Conservation (phyloP, 1,140 invertebrate genomes). For the Bombus huntii region DNA sequence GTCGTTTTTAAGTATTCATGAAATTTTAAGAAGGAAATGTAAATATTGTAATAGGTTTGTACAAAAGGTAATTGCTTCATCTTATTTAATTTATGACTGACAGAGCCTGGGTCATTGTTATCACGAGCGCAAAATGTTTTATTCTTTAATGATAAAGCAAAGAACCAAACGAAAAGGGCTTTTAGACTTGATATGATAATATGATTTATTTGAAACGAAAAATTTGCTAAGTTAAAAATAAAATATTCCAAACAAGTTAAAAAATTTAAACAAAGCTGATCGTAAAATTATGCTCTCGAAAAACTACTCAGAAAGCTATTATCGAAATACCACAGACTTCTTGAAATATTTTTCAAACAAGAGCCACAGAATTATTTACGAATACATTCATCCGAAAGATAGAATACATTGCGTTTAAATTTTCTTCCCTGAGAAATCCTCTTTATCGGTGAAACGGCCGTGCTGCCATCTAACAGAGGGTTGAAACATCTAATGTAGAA, state of each 20-base stretch:
- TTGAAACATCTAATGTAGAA: slow-evolving; percentile 13
- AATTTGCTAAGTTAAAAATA: background rate
- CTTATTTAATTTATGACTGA: too few relatives aligned
- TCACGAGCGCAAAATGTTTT: too few relatives aligned
- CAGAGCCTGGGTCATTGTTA: too few relatives aligned
- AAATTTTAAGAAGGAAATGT: too few relatives aligned
- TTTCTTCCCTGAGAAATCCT: background rate
- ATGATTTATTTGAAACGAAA: too few relatives aligned
- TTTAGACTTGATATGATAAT: too few relatives aligned
- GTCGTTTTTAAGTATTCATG: background rate
- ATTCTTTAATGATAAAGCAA: background rate
- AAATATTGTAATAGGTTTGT: background rate
- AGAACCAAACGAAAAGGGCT: background rate
- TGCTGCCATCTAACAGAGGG: slow-evolving; percentile 58
- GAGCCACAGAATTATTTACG: background rate
- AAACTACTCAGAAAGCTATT: too few relatives aligned
- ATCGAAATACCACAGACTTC: too few relatives aligned
- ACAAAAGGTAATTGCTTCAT: background rate
- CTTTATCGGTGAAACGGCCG: slow-evolving; percentile 27
- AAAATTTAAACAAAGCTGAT: fast-evolving
- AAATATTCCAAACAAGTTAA: too few relatives aligned
- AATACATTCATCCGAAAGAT: too few relatives aligned
- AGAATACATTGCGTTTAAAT: background rate
- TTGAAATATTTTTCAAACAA: background rate
- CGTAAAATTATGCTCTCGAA: too few relatives aligned